Evolutionary conservation across 2,888 invertebrate species (phyloP).

Genomic region (Thymelicus lineola): DNA sequence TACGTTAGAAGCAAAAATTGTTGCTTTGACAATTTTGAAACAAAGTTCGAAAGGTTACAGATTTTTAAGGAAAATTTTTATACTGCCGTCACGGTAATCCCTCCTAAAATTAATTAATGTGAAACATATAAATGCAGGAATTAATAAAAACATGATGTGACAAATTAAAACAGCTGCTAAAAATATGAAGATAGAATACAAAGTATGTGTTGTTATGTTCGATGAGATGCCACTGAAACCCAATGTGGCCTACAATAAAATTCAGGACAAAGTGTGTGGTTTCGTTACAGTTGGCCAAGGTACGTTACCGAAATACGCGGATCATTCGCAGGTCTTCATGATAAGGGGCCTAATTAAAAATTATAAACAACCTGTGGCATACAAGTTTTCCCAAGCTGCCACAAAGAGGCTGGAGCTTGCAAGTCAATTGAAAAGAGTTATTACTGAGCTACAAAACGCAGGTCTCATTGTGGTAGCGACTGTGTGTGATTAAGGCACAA

Average conservation of each 20-base stretch:
- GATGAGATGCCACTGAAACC: constrained; percentile 8
- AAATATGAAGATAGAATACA: not conserved
- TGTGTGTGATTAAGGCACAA: too few relatives aligned
- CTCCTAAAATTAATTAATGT: constrained; percentile 12
- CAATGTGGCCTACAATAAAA: not conserved
- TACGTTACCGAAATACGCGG: not conserved
- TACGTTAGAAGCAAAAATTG: constrained; percentile 41
- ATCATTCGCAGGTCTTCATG: constrained; percentile 12
- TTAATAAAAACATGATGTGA: not conserved
- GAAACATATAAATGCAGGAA: constrained; percentile 5
- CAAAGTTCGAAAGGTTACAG: constrained; percentile 39
- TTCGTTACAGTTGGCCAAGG: constrained; percentile 3
- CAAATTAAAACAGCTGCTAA: constrained; percentile 2
- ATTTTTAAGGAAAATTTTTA: constrained; percentile 39
- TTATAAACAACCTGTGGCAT: too few relatives aligned
- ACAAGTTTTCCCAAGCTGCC: too few relatives aligned
- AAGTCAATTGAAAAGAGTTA: too few relatives aligned
- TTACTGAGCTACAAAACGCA: too few relatives aligned
- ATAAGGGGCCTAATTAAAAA: not conserved
- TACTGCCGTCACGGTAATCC: constrained; percentile 27
- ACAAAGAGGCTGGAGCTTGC: too few relatives aligned
- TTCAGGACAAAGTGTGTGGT: not conserved
- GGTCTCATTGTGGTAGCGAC: too few relatives aligned
- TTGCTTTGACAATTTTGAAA: constrained; percentile 42
- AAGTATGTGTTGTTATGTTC: not conserved